phyloP scores from a whole-genome alignment of 92 coral and sea anemone genomes.

The Montipora capitata region DNA sequence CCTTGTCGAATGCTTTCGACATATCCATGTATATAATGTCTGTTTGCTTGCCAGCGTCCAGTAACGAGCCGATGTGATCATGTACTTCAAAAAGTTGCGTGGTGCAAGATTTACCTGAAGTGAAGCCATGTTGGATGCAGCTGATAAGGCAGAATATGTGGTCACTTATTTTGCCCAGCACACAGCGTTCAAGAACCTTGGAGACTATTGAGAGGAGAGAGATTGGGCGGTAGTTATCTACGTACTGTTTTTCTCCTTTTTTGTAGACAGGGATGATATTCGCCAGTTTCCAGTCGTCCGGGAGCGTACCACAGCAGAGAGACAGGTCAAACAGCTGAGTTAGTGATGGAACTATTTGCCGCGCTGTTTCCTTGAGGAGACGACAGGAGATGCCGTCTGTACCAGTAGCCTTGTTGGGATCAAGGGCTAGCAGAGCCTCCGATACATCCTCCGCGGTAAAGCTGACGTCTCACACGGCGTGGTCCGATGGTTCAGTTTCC shows the following conservation, averaged over 20 bases:
- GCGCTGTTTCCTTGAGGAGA: slow-evolving; percentile 63
- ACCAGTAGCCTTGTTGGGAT: slow-evolving; percentile 45
- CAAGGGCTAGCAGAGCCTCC: slow-evolving; percentile 6
- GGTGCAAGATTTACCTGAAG: slow-evolving; percentile 58
- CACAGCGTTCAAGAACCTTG: slow-evolving; percentile 70
- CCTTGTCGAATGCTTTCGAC: slow-evolving; percentile 74
- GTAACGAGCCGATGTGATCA: slow-evolving; percentile 50
- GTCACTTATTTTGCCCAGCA: slow-evolving; percentile 43
- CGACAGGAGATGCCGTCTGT: slow-evolving; percentile 40
- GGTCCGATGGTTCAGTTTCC: slow-evolving; percentile 3
- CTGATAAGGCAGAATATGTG: slow-evolving; percentile 30
- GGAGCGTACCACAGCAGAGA: slow-evolving; percentile 55
- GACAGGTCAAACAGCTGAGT: slow-evolving; percentile 42
- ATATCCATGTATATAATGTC: slow-evolving; percentile 67
- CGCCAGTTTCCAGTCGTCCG: slow-evolving; percentile 71
- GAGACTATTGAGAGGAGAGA: slow-evolving; percentile 61
- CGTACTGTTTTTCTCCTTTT: slow-evolving; percentile 54
- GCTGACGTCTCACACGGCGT: background rate
- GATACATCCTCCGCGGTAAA: slow-evolving; percentile 16
- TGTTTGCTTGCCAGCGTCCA: slow-evolving; percentile 61
- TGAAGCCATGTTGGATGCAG: slow-evolving; percentile 51
- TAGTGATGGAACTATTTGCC: slow-evolving; percentile 46
- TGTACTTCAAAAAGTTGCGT: slow-evolving; percentile 60
- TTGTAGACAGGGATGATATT: slow-evolving; percentile 70
- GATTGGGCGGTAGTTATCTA: slow-evolving; percentile 75